Evolutionary conservation across 2,113 vertebrate species (phyloP).

Genomic region (Parotia lawesii): DNA sequence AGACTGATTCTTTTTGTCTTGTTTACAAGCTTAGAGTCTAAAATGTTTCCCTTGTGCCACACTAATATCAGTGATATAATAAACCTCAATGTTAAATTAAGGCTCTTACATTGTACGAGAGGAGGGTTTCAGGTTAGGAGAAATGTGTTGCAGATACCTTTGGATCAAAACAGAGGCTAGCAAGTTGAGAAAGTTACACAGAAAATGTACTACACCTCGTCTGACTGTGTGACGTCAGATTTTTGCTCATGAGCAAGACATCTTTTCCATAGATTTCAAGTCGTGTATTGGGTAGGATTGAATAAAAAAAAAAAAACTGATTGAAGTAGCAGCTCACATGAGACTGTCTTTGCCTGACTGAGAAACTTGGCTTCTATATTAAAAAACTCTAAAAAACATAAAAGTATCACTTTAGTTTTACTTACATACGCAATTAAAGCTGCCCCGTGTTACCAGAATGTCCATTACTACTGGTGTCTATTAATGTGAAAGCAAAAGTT

Average conservation of each 20-base stretch:
- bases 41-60: background rate
- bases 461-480: background rate
- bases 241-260: background rate
- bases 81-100: background rate
- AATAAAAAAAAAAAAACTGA: background rate
- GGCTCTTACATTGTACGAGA: background rate
- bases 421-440: background rate
- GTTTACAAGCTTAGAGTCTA: background rate
- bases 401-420: background rate
- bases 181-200: background rate
- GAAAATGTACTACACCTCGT: background rate
- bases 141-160: background rate
- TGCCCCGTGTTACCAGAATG: background rate
- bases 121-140: fast-evolving
- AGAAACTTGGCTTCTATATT: background rate
- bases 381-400: background rate
- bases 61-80: background rate
- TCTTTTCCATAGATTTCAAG: background rate
- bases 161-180: background rate
- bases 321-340: background rate
- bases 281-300: background rate
- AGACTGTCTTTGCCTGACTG: background rate
- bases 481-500: background rate
- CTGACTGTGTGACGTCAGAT: fast-evolving
- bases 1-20: background rate